Evolutionary conservation across 2,113 vertebrate genomes (phyloP).

Genomic region (Ictalurus punctatus): DNA sequence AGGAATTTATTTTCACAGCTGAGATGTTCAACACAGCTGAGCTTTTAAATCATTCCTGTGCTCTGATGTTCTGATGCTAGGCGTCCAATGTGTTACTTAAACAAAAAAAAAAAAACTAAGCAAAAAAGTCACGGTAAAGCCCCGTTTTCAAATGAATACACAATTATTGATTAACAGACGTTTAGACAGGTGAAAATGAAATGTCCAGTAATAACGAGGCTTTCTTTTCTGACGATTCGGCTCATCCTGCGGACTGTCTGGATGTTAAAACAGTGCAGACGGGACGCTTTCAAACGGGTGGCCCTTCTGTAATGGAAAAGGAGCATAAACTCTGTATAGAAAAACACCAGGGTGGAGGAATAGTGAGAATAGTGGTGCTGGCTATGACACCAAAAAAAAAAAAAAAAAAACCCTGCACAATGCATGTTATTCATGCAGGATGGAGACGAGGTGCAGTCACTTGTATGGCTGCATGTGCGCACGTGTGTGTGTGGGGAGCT

Average conservation of each 20-base stretch:
- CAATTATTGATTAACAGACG: not conserved
- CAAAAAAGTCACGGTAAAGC: not conserved
- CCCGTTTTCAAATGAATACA: not conserved
- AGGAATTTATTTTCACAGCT: constrained; percentile 26
- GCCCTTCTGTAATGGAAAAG: not conserved
- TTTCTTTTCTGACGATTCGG: not conserved
- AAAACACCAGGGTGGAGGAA: constrained; percentile 9
- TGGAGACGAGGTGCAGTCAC: not conserved
- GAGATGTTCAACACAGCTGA: constrained; percentile 18
- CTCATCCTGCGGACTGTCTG: not conserved
- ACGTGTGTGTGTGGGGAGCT: not conserved
- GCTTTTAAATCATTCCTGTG: not conserved
- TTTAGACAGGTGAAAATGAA: not conserved
- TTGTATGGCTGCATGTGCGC: not conserved
- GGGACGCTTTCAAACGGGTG: not conserved
- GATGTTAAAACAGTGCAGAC: not conserved
- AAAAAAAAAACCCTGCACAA: not conserved
- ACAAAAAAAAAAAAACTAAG: not conserved
- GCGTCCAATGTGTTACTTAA: not conserved
- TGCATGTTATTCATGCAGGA: constrained; percentile 21
- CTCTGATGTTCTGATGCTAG: not conserved
- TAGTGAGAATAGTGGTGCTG: not conserved
- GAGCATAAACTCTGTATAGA: not conserved
- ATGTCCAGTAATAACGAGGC: not conserved
- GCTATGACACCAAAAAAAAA: not conserved